Base-by-base conservation (phyloP, 2,797 vertebrate genomes). In the Cynopterus sphinx region DNA sequence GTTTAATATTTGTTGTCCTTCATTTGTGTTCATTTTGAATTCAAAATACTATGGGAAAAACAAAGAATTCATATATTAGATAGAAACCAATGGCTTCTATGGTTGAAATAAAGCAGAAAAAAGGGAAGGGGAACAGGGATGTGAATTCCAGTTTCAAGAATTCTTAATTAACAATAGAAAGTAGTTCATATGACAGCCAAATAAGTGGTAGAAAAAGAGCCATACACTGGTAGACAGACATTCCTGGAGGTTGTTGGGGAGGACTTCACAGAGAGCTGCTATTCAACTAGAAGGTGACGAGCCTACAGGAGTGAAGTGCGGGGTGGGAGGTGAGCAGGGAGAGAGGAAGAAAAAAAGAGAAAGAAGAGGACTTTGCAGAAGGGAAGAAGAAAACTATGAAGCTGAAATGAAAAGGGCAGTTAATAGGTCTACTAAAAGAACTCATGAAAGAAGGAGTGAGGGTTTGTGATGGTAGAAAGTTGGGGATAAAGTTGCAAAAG, bases 1-100 rank as follows among this genome's bases (percentile, higher is more conserved):
- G 5, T 17, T 81, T 94, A 85, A 68, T 87, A 33, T 63, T 83
- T 94, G 92, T 91, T 53, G 75, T 71, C 31, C 31, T 83, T 26
- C 57, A 65, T 33, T 59, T 81, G 17, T 46, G 36, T 89, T 65
- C 9, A 51, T 61, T 83, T 93, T 70, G 36, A 81, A 82, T 68
- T 91, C 31, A 79, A 78, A 94, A 53, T 94, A 55, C 24, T 78
- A 51, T 78, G 26, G 39, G 53, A 55, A 22, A 55, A 85, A 68
- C 78, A 78, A 82, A 12, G 19, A 81, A 85, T 43, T 31, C 24
- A 67, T 82, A 17, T 83, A 65, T 74, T 87, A 95, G 31, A 10
- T 51, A 93, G 59, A 65, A 61, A 90, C 41, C n/a, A 89, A 41
- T 89, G 53, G 4, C n/a, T 86, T 90, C 8, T 55, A 83, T 36